Conservation (phyloP, 2,113 vertebrate species). For the Xenus cinereus region DNA sequence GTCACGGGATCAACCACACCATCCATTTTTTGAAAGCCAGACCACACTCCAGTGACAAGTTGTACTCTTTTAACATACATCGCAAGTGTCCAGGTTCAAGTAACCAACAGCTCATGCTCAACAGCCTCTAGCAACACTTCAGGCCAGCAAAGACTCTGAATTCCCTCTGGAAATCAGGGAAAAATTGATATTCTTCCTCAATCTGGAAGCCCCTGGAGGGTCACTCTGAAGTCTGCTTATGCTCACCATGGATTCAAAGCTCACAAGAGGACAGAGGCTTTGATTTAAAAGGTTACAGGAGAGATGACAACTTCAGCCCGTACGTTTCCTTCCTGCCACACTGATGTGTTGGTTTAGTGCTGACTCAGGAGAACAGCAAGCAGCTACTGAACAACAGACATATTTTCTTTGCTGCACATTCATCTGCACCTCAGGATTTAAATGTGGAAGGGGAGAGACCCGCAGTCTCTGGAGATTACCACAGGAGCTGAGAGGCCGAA, state of each 20-base stretch:
- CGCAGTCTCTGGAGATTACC: background rate
- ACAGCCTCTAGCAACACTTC: background rate
- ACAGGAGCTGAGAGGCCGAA: background rate
- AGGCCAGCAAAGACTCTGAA: background rate
- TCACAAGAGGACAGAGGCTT: fast-evolving
- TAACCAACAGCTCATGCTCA: background rate
- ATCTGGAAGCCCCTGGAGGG: background rate
- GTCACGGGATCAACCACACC: background rate
- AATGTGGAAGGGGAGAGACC: background rate
- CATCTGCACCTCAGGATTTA: background rate
- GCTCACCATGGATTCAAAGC: background rate
- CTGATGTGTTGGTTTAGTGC: background rate
- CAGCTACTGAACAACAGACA: background rate
- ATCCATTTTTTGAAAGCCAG: background rate
- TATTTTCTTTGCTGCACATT: background rate
- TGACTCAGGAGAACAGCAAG: background rate
- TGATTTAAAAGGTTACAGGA: background rate
- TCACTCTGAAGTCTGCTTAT: background rate
- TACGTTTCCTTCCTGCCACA: background rate
- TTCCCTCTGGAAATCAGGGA: background rate
- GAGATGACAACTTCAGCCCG: background rate
- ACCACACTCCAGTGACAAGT: background rate
- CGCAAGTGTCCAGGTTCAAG: background rate
- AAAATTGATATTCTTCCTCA: background rate
- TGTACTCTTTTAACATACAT: background rate